Evolutionary conservation across 2,888 invertebrate species (phyloP).

Genomic region (Dynastes maya): DNA sequence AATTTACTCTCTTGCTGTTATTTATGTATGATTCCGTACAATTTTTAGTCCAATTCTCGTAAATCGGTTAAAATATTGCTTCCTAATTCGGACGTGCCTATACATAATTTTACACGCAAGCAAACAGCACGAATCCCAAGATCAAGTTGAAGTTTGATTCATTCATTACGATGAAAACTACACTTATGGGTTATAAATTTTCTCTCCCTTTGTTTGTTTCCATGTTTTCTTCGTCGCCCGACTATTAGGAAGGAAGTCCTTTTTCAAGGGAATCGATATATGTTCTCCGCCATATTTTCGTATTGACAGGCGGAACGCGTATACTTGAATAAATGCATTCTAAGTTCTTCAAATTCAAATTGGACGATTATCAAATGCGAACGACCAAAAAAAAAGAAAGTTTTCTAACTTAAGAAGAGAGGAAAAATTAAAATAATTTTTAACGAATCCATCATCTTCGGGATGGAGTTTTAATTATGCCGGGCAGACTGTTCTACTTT

Average conservation of each 20-base stretch:
- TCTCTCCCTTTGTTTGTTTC: constrained; percentile 31
- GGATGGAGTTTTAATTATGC: constrained; percentile 12
- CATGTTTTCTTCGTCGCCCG: constrained; percentile 6
- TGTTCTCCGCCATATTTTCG: neutral
- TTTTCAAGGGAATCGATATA: constrained; percentile 32
- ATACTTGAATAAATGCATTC: neutral
- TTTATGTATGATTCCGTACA: no score
- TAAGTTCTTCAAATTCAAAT: neutral
- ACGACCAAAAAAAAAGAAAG: neutral
- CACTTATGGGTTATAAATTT: constrained; percentile 22
- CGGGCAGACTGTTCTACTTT: constrained; percentile 9
- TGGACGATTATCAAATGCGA: neutral
- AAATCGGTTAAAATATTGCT: no score
- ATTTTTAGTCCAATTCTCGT: no score
- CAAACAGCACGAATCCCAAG: neutral
- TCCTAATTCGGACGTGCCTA: no score
- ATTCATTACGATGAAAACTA: constrained; percentile 24
- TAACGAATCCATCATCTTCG: neutral
- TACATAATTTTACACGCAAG: neutral
- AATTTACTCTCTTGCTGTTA: no score
- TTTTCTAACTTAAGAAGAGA: no score
- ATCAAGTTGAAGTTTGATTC: constrained; percentile 22
- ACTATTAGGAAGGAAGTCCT: constrained; percentile 24
- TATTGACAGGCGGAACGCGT: neutral
- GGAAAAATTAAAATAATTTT: no score